A percentile compares a stretch with the other conserved stretches of the same genome.
Evolutionary conservation across 2,797 vertebrate species (phyloP).

Genomic region (Thamnophis elegans): DNA sequence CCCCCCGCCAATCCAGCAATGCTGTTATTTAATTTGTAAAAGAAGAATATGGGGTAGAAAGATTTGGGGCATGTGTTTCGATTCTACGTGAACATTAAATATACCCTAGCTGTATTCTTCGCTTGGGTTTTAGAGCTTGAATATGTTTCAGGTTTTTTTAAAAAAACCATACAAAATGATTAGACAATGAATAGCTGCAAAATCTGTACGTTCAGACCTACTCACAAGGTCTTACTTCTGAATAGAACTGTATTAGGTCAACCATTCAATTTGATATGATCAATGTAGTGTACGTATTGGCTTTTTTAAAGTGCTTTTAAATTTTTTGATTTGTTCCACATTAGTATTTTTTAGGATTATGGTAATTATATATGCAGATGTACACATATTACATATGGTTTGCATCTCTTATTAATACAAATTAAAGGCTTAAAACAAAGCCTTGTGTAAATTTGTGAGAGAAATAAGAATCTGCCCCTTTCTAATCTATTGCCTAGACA

Average conservation of each 20-base stretch:
- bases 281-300: conserved; percentile 50
- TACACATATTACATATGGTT: background rate
- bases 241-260: background rate
- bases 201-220: conserved; percentile 40
- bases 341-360: conserved; percentile 65
- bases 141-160: conserved; percentile 48
- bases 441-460: background rate
- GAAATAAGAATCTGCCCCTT: conserved; percentile 14
- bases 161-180: conserved; percentile 49
- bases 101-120: conserved; percentile 44
- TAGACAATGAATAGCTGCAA: conserved; percentile 62
- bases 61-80: conserved; percentile 30
- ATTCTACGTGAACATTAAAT: conserved; percentile 46
- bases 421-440: background rate
- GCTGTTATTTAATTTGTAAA: conserved; percentile 53
- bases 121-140: conserved; percentile 66
- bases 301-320: conserved; percentile 36
- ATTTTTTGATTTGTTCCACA: conserved; percentile 53
- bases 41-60: conserved; percentile 59
- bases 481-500: conserved; percentile 34
- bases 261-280: conserved; percentile 44
- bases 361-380: background rate
- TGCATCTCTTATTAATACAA: background rate
- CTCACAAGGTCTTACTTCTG: background rate
- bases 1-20: background rate